Evolutionary conservation across 2,797 vertebrate species (phyloP).

Genomic region (Rhynchonycteris naso): DNA sequence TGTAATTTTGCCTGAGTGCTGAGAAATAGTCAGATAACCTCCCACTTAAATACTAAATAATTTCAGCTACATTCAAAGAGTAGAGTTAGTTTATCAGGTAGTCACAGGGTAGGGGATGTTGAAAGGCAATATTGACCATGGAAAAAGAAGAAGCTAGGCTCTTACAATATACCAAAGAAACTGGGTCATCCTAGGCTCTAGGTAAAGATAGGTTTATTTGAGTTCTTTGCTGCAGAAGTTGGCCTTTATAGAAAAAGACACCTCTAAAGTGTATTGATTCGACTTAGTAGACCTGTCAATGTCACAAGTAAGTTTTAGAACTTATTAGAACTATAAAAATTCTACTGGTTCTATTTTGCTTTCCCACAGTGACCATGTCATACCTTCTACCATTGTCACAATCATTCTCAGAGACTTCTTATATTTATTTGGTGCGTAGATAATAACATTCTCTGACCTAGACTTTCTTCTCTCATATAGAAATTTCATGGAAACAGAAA

Average conservation of each 20-base stretch:
- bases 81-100: not conserved
- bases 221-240: not conserved
- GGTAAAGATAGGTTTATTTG: not conserved
- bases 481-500: not conserved
- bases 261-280: not conserved
- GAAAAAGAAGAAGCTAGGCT: not conserved
- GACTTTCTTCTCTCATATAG: not conserved
- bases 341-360: not conserved
- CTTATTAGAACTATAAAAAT: not conserved
- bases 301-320: constrained; percentile 16
- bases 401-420: not conserved
- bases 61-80: constrained; percentile 6
- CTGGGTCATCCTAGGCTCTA: not conserved
- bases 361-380: not conserved
- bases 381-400: not conserved
- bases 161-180: not conserved
- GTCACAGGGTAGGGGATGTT: not conserved
- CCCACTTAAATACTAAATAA: not conserved
- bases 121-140: not conserved
- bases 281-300: not conserved
- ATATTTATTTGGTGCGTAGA: not conserved
- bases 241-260: not conserved
- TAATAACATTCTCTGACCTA: not conserved
- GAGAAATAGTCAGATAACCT: constrained; percentile 5
- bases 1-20: not conserved